These are phyloP conservation scores for Dolomedes plantarius DNA, from an alignment of 2,888 invertebrate species.

Conservation along the genomic window DNA sequence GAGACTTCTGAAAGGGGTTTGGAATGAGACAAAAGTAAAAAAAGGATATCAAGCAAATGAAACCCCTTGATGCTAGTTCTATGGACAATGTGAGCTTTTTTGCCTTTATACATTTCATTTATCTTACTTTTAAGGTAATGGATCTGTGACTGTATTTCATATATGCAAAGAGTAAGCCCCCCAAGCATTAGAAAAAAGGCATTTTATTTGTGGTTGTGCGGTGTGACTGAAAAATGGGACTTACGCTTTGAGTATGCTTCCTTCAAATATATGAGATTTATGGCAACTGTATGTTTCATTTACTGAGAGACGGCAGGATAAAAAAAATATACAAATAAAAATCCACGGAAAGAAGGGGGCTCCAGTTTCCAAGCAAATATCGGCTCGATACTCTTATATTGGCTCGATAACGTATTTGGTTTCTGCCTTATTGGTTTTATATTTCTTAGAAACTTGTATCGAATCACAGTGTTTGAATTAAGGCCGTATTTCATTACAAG, in stretches of 20 bases:
- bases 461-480: conserved; percentile 25
- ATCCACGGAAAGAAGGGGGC: neutral
- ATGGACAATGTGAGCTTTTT: conserved; percentile 67
- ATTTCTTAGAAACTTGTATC: conserved; percentile 29
- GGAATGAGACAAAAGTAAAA: conserved; percentile 48
- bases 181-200: conserved; percentile 37
- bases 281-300: conserved; percentile 65
- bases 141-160: conserved; percentile 63
- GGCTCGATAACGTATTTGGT: conserved; percentile 64
- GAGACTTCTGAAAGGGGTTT: conserved; percentile 1
- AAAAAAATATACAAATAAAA: conserved; percentile 35
- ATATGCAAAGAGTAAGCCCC: conserved; percentile 60
- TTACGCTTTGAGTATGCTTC: conserved; percentile 35
- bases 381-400: conserved; percentile 60
- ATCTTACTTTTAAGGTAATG: conserved; percentile 70
- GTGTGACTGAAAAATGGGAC: conserved; percentile 63
- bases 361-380: conserved; percentile 46
- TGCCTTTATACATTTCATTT: conserved; percentile 61
- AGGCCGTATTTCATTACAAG: conserved; percentile 33
- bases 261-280: conserved; percentile 65
- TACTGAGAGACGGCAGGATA: conserved; percentile 32
- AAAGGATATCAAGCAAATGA: conserved; percentile 57
- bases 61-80: conserved; percentile 56
- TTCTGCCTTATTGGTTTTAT: conserved; percentile 61
- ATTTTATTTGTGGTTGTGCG: conserved; percentile 54